Evolutionary conservation across 2,888 invertebrate species (phyloP), one percentile per base, ranked within the genome.

Genomic region (Entomobrya multifasciata): DNA sequence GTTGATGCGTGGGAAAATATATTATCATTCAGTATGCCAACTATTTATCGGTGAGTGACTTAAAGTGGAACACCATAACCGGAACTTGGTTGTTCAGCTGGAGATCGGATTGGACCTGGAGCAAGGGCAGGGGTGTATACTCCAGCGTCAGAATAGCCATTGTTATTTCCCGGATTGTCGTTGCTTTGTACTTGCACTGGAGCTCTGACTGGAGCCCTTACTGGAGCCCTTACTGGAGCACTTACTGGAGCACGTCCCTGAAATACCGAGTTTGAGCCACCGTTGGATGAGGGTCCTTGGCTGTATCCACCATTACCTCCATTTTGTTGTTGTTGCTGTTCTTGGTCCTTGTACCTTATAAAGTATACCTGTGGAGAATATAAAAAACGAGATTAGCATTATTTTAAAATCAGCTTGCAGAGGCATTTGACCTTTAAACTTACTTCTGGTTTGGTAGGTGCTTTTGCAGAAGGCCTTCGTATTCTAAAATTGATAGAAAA

Each of bases 31-130:
- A n/a, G n/a, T n/a, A n/a, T n/a, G n/a, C n/a, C n/a, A n/a, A 36
- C 5, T 8, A 36, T 49, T 49, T 10, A 49, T 49, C 5, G 13
- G 13, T 49, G 3, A 20, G 11, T 67, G 41, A 80, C 47, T 86
- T 86, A 86, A 41, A 65, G 74, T 20, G 86, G 86, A 55, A 65
- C 74, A 17, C 86, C 86, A 80, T 86, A 86, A 3, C 44, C 67
- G 13, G 79, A 80, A 62, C 79, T 80, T 60, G 86, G 86, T 17
- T 55, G 52, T 36, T 86, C 80, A 13, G 86, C 20, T 0, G 44
- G 81, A 11, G 86, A 80, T 17, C 86, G 86, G 22, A 86, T 86
- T 10, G 52, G 74, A 20, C 60, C 79, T 22, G 86, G 86, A 65
- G 80, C 86, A 52, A 80, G 30, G 5, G 80, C 62, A 22, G 84